Base-by-base conservation (phyloP, 2,113 vertebrate genomes). In the Salvelinus namaycush region DNA sequence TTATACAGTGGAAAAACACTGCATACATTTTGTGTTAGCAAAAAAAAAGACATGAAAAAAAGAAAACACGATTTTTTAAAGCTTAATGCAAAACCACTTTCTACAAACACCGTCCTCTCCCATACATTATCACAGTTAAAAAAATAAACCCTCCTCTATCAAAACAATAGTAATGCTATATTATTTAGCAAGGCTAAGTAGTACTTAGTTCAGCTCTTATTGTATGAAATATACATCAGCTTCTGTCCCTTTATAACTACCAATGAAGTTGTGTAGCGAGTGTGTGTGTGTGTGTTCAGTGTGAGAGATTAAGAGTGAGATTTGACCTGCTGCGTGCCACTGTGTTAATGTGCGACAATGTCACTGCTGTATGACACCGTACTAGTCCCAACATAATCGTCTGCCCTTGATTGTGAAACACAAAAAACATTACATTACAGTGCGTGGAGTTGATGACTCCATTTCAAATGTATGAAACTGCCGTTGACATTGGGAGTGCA, bases 81-180 rank as follows among this genome's bases (percentile, higher is more conserved):
- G 82, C 90, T 93, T 93, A 90, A 87, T 90, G 90, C 89, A 89
- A 92, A 93, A 91, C 86, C 87, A 90, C 85, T 90, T 87, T 91
- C 87, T 91, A 92, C 89, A 90, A 91, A 91, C 88, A 90, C 79
- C 84, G 83, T 85, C 89, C 85, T 92, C 90, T 89, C 91, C 88
- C 90, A 92, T 93, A 94, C 93, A 93, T 94, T 94, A 93, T 92
- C 91, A 92, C 85, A 85, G 89, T 93, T 94, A 93, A 85, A 93
- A 93, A 93, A 93, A 93, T 92, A 94, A 92, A 94, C 87, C 88
- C 87, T 91, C 88, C 89, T 94, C 92, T 94, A 92, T 93, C 78
- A 92, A 90, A 93, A 90, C 87, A 92, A 91, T 90, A 90, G 84
- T 90, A 92, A 91, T 89, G 89, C 90, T 93, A 91, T 91, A 91